These are phyloP conservation scores for Drosophila albomicans DNA, from an alignment of 1,140 invertebrate species.

Conservation along the genomic window DNA sequence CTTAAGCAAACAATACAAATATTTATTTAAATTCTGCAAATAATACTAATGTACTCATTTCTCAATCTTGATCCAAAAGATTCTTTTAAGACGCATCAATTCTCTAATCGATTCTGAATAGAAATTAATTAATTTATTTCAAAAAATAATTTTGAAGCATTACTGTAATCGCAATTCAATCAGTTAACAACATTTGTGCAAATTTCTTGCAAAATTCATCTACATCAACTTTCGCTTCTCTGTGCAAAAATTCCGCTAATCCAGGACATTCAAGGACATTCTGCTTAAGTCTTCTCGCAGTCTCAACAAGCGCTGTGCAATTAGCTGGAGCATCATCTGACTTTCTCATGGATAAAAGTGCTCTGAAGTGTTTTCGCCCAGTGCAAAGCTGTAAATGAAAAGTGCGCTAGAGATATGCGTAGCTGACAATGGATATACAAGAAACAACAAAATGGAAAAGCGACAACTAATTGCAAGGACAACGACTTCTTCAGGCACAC, in stretches of 20 bases:
- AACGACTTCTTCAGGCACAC: constrained; percentile 59
- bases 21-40: too few species aligned
- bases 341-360: constrained; percentile 41
- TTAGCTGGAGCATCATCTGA: constrained; percentile 55
- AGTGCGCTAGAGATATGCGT: constrained; percentile 18
- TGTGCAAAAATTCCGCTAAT: neutral
- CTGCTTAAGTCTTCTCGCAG: neutral
- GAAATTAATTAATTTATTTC: neutral
- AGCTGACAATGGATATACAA: constrained; percentile 49
- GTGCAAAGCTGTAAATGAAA: constrained; percentile 13
- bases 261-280: constrained; percentile 5
- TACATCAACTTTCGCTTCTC: neutral
- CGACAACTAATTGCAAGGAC: constrained; percentile 77
- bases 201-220: neutral
- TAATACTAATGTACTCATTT: too few species aligned
- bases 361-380: constrained; percentile 43
- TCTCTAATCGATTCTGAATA: too few species aligned
- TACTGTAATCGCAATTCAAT: neutral
- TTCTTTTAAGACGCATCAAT: too few species aligned
- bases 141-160: neutral
- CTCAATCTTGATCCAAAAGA: too few species aligned
- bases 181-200: neutral
- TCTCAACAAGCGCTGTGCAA: constrained; percentile 48
- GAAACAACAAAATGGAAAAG: constrained; percentile 44
- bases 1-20: too few species aligned